Evolutionary conservation across 2,113 vertebrate genomes (phyloP).

Genomic region (Zosterops pallidus): DNA sequence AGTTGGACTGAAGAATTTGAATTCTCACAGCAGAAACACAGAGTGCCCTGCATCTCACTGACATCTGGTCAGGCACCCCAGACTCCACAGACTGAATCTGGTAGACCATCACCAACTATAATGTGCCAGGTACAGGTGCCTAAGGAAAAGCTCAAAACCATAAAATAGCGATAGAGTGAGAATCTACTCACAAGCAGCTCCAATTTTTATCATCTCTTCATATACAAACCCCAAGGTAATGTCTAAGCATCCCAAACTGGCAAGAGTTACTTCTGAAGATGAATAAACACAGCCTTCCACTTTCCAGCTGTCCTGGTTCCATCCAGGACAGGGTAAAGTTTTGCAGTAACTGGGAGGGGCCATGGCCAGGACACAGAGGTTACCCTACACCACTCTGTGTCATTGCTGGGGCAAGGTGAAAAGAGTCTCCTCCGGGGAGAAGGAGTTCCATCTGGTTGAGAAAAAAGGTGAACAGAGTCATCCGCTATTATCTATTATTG

Average conservation of each 20-base stretch:
- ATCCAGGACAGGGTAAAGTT: background rate
- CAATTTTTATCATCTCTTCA: background rate
- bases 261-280: background rate
- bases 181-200: background rate
- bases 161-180: background rate
- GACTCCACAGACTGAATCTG: background rate
- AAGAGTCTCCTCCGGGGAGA: background rate
- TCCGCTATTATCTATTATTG: too few relatives aligned
- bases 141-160: background rate
- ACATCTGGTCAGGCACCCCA: background rate
- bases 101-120: background rate
- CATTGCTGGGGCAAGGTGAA: background rate
- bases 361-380: background rate
- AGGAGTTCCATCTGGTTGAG: background rate
- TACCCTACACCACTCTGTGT: background rate
- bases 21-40: background rate
- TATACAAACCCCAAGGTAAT: background rate
- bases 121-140: background rate
- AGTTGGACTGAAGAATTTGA: background rate
- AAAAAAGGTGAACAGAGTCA: background rate
- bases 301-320: background rate
- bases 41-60: fast-evolving
- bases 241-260: background rate
- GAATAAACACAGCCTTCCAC: background rate
- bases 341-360: background rate